These are phyloP conservation scores for Anguilla anguilla DNA, from an alignment of 2,797 vertebrate genomes.

Conservation along the genomic window DNA sequence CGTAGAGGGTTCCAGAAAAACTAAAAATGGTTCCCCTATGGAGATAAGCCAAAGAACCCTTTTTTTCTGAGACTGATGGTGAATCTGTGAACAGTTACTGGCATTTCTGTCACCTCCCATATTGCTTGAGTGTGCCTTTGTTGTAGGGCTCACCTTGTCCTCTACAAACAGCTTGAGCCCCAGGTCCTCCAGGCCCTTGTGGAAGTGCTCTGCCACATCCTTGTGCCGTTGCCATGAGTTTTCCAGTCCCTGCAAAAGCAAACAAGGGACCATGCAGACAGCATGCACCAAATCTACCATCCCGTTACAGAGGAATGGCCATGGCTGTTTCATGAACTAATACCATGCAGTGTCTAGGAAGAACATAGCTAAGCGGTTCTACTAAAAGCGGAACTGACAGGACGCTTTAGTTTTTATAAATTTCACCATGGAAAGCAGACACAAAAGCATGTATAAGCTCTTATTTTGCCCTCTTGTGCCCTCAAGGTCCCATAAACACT, in stretches of 20 bases:
- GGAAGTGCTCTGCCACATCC: conserved; percentile 75
- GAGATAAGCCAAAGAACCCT: no score
- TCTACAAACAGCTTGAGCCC: conserved; percentile 89
- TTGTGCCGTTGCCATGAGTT: conserved; percentile 83
- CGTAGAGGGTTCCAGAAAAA: no score
- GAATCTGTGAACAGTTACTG: not conserved
- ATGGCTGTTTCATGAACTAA: not conserved
- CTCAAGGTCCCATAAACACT: not conserved
- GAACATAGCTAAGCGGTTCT: not conserved
- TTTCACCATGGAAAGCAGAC: not conserved
- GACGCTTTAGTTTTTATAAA: not conserved
- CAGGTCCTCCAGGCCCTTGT: conserved; percentile 78
- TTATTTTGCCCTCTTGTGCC: not conserved
- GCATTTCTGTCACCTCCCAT: not conserved
- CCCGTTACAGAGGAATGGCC: not conserved
- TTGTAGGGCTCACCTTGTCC: conserved; percentile 75
- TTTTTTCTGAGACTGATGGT: not conserved
- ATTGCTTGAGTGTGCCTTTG: not conserved
- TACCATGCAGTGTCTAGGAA: not conserved
- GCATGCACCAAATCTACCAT: not conserved
- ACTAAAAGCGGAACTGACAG: not conserved
- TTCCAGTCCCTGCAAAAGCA: conserved; percentile 83
- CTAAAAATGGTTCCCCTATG: no score
- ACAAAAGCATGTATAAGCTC: not conserved
- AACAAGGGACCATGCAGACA: conserved; percentile 25